Evolutionary conservation across 2,797 vertebrate genomes (phyloP).

Genomic region (Epinephelus awoara): DNA sequence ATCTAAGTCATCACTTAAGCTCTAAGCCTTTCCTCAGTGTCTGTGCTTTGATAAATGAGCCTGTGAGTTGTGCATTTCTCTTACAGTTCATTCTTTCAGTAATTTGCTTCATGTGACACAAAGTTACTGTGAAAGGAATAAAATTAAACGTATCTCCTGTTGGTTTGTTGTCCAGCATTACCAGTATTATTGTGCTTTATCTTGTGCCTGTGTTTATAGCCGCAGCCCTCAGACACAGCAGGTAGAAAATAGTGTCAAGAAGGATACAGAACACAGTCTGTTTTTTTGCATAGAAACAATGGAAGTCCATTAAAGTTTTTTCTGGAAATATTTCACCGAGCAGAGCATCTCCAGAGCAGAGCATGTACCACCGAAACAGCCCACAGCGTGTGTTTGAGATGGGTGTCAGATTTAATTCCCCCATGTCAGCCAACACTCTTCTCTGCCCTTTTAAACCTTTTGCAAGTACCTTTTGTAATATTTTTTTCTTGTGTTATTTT

Average conservation of each 20-base stretch:
- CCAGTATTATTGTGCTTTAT: neutral
- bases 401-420: conserved; percentile 7
- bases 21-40: conserved; percentile 6
- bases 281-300: conserved; percentile 27
- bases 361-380: neutral
- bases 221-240: neutral
- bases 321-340: conserved; percentile 13
- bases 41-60: conserved; percentile 7
- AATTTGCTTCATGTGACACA: neutral
- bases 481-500: neutral
- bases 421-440: conserved; percentile 1
- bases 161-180: conserved; percentile 2
- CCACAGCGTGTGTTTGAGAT: neutral
- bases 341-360: conserved; percentile 5
- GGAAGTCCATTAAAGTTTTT: conserved; percentile 28
- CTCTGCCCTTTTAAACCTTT: conserved; percentile 9
- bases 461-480: neutral
- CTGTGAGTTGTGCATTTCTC: conserved; percentile 28
- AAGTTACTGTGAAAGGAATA: neutral
- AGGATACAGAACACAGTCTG: conserved; percentile 1
- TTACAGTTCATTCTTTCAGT: neutral
- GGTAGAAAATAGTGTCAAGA: neutral
- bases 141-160: neutral
- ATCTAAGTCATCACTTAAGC: conserved; percentile 13
- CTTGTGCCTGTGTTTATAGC: neutral